Evolutionary conservation across 2,888 invertebrate genomes (phyloP), one percentile per base, ranked within the genome.

Genomic region (Melieria omissa): DNA sequence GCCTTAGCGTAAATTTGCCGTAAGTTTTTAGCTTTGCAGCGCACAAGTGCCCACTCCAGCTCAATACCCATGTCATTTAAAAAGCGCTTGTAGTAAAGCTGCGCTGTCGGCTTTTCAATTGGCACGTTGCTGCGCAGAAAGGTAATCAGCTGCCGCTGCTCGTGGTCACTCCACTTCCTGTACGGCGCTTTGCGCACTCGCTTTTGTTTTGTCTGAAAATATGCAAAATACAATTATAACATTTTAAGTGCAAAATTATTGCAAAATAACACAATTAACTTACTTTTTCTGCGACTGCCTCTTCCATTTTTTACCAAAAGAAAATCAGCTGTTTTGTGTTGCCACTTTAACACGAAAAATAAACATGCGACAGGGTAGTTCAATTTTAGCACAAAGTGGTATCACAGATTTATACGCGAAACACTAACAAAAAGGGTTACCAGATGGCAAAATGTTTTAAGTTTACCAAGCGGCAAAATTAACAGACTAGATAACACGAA

Each of bases 161-260:
- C 65, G 16, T 16, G n/a, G 6, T 65, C 65, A 12, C 65, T 65
- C 45, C 65, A 65, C 57, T 65, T 65, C 9, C 57, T 10, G 14
- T 65, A 65, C 4, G 65, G 65, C 3, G 65, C 6, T 46, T 65
- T 65, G 55, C 65, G 65, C 42, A 65, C 42, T 7, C 65, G 65
- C 42, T 55, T 65, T 44, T 65, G 9, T 5, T 41, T 54, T 16
- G 49, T 29, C 52, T 49, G 49, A 6, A 64, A 64, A 47, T 12
- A 16, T 16, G 16, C 16, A 47, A 52, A 49, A 54, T 14, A 54
- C n/a, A 6, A 54, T 10, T 54, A 14, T 54, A 14, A 6, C 54
- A 54, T 54, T 54, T 54, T 54, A 4, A 54, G 3, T 54, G n/a
- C n/a, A 9, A 54, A 54, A 10, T 54, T 16, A 9, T 16, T 16